Percentiles rank a stretch among this genome's conserved stretches.
Evolutionary conservation across 2,888 invertebrate species (phyloP).

Genomic region (Lasioglossum lativentre): DNA sequence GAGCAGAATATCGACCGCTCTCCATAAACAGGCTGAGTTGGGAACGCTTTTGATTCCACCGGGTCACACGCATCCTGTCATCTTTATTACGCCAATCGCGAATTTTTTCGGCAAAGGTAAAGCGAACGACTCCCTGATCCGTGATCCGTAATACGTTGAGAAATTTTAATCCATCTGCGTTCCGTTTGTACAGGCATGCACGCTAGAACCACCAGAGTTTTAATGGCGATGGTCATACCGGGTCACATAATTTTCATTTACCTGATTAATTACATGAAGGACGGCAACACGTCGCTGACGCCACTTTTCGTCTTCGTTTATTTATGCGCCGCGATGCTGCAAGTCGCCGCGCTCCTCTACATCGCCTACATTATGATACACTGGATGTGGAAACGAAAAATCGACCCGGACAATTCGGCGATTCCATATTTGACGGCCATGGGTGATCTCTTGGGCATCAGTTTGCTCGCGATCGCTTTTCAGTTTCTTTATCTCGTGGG

Average conservation of each 20-base stretch:
- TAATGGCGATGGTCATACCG: conserved; percentile 91
- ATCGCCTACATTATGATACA: conserved; percentile 88
- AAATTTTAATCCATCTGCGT: no score
- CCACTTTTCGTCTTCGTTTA: conserved; percentile 90
- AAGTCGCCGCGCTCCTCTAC: conserved; percentile 87
- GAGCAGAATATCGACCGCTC: conserved; percentile 90
- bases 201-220: conserved; percentile 89
- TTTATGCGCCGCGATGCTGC: conserved; percentile 88
- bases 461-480: conserved; percentile 88
- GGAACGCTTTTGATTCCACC: conserved; percentile 87
- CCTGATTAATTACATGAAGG: conserved; percentile 89
- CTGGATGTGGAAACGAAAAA: conserved; percentile 87
- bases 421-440: conserved; percentile 92
- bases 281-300: conserved; percentile 88
- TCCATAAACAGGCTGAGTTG: conserved; percentile 88
- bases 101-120: conserved; percentile 88
- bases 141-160: neutral
- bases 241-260: conserved; percentile 92
- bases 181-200: conserved; percentile 85
- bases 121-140: conserved; percentile 10
- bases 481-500: conserved; percentile 87
- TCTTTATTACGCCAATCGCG: conserved; percentile 87
- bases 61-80: conserved; percentile 85
- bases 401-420: conserved; percentile 91
- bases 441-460: conserved; percentile 92